Evolutionary conservation across 1,140 invertebrate species (phyloP), one percentile per base, ranked within the genome.

Genomic region (Drosophila aff.): DNA sequence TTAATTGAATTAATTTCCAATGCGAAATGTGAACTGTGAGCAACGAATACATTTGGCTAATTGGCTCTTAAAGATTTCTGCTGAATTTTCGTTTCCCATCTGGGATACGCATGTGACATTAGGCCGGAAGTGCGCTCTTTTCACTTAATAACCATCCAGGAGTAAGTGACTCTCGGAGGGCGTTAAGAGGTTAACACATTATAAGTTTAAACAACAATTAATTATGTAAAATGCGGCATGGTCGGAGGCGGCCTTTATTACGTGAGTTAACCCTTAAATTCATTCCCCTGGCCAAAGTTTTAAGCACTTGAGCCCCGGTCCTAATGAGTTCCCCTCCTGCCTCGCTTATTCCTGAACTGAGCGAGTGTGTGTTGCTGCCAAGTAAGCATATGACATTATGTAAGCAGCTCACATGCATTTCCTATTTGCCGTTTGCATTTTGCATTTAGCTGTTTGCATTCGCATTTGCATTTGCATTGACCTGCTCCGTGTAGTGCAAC

Each of bases 1-100:
- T 82, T 67, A 78, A 81, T 81, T 81, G 38, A 82, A 82, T 82
- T 82, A 74, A 82, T 82, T 79, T 79, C 49, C 62, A 79, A 73
- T 74, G 41, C 40, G 43, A 55, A 50, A 74, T 67, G 33, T 40
- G 59, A 67, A 82, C 59, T 63, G 41, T 73, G 62, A 67, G 58
- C 79, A 60, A 18, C 33, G 53, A 23, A 74, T 73, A 73, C 59
- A 82, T 82, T 82, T 78, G 80, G 62, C 74, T 79, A 82, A 82
- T 82, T 82, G 69, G 74, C 55, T 82, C 46, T 60, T 49, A 43
- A 64, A 53, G 53, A 81, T 78, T 81, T 73, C 55, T 81, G 73
- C 73, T 71, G 64, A 81, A 64, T 52, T 81, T 64, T 33, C 46
- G 60, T 43, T 81, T 81, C 40, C 38, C 33, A 16, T 43, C 18